Conservation (phyloP, 2,113 vertebrate species). For the Vicugna pacos region DNA sequence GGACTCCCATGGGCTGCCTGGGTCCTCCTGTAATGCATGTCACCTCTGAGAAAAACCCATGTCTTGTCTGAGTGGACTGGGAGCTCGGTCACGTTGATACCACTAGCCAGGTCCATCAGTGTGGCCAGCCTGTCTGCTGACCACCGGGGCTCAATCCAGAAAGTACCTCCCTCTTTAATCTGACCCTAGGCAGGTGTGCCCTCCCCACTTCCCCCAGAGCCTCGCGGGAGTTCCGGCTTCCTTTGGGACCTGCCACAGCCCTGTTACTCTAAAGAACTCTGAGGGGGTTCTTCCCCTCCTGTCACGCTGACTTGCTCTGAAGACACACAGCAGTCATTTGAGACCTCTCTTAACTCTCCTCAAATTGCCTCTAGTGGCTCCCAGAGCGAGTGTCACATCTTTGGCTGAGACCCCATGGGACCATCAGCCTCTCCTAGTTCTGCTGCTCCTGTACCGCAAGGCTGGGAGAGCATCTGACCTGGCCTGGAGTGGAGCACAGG, state of each 20-base stretch:
- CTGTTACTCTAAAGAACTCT: neutral
- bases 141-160: neutral
- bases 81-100: rapidly evolving
- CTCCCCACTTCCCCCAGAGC: neutral
- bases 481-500: neutral
- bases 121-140: neutral
- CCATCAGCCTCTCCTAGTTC: neutral
- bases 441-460: neutral
- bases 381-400: neutral
- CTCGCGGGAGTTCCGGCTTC: neutral
- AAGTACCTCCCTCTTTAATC: neutral
- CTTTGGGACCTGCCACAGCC: neutral
- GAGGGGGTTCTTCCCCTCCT: neutral
- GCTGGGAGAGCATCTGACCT: neutral
- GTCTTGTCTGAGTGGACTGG: neutral
- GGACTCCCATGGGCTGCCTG: neutral
- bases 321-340: neutral
- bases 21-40: neutral
- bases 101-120: neutral
- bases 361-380: neutral
- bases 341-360: neutral
- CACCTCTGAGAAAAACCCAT: neutral
- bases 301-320: neutral
- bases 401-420: neutral
- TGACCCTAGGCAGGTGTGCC: neutral